These are phyloP conservation scores for Peribatodes rhomboidaria DNA, from an alignment of 2,888 invertebrate genomes.

Conservation along the genomic window DNA sequence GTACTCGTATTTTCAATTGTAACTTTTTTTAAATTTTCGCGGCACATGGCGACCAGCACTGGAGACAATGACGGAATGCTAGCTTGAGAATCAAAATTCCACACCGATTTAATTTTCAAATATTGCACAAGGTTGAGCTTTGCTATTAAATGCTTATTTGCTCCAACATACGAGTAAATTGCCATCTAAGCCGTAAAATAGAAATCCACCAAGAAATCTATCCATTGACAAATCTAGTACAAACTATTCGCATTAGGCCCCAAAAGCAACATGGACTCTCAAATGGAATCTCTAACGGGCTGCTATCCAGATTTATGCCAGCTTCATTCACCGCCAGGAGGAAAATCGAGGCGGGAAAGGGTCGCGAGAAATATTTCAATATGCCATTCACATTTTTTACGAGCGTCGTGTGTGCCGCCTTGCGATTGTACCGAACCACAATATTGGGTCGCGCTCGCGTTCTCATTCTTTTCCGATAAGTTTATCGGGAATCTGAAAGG, in stretches of 20 bases:
- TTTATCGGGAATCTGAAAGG: slow-evolving; percentile 60
- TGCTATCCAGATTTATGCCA: slow-evolving; percentile 74
- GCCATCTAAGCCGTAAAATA: background rate
- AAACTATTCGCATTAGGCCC: slow-evolving; percentile 29
- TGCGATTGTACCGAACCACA: slow-evolving; percentile 76
- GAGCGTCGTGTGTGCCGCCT: slow-evolving; percentile 78
- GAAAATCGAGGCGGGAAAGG: slow-evolving; percentile 77
- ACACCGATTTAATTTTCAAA: too few species aligned
- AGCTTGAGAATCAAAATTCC: too few species aligned
- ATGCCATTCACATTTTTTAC: slow-evolving; percentile 84
- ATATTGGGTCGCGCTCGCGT: slow-evolving; percentile 70
- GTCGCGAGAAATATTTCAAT: slow-evolving; percentile 83
- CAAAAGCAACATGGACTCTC: slow-evolving; percentile 34
- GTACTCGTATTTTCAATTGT: too few species aligned
- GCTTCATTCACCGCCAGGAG: slow-evolving; percentile 69
- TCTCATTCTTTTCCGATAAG: slow-evolving; percentile 64
- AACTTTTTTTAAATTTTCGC: too few species aligned
- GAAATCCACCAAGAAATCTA: background rate
- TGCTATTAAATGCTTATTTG: too few species aligned
- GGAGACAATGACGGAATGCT: too few species aligned
- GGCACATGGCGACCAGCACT: too few species aligned
- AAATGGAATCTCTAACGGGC: slow-evolving; percentile 57
- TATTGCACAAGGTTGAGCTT: too few species aligned
- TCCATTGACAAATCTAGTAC: slow-evolving; percentile 17
- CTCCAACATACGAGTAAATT: too few species aligned